A percentile compares a stretch with the other conserved stretches of the same genome.
Evolutionary conservation across 2,113 vertebrate genomes (phyloP).

Genomic region (Triplophysa dalaica): DNA sequence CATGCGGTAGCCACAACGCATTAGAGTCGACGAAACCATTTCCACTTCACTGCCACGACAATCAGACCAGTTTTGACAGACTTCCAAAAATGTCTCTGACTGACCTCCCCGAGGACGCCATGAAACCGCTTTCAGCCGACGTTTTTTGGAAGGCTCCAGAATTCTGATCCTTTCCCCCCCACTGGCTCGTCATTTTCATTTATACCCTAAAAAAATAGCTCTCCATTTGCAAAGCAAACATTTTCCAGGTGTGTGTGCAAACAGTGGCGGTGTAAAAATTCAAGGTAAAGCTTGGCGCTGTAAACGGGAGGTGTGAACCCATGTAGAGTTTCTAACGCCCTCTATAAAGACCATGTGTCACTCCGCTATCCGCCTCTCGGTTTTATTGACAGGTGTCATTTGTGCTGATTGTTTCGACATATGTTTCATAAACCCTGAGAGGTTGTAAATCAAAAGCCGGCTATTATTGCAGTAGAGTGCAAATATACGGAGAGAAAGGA

Average conservation of each 20-base stretch:
- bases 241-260: constrained; percentile 67
- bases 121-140: not conserved
- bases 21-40: constrained; percentile 1
- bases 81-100: not conserved
- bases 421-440: constrained; percentile 41
- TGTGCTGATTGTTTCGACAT: constrained; percentile 45
- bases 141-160: not conserved
- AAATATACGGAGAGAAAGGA: constrained; percentile 19
- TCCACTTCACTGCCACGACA: constrained; percentile 16
- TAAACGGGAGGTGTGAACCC: constrained; percentile 65
- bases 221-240: constrained; percentile 61
- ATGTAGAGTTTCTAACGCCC: constrained; percentile 58
- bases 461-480: not conserved
- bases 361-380: constrained; percentile 51
- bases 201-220: not conserved
- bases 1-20: constrained; percentile 13
- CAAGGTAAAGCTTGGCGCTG: constrained; percentile 57
- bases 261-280: constrained; percentile 51
- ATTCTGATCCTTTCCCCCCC: not conserved
- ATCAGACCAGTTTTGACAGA: constrained; percentile 20
- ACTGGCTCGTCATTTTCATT: not conserved
- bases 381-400: constrained; percentile 67
- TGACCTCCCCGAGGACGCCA: not conserved
- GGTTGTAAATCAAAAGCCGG: not conserved
- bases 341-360: constrained; percentile 53